Conservation (phyloP, 1,140 invertebrate species). For the Trinorchestia longiramus region DNA sequence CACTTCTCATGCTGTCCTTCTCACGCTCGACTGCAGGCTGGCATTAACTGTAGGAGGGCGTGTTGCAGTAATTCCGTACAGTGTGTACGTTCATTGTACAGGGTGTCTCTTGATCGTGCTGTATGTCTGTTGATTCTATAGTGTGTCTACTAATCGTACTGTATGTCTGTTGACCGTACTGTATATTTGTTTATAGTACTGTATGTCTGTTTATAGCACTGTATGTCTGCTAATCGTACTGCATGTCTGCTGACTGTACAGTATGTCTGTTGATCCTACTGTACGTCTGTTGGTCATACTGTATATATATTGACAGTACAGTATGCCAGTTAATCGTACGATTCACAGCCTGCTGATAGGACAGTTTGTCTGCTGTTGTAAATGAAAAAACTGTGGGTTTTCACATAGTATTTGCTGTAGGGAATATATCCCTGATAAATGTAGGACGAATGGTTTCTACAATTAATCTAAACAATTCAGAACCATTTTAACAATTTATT, state of each 20-base stretch:
- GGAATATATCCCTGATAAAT: too few relatives aligned
- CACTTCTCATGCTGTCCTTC: neutral
- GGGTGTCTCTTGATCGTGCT: neutral
- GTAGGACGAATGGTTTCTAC: too few relatives aligned
- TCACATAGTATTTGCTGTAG: too few relatives aligned
- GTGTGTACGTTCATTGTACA: neutral
- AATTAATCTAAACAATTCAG: too few relatives aligned
- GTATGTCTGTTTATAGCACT: neutral
- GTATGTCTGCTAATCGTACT: neutral
- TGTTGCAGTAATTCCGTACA: neutral
- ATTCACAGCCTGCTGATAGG: too few relatives aligned
- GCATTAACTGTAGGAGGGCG: too few relatives aligned
- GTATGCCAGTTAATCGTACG: too few relatives aligned
- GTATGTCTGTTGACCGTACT: neutral
- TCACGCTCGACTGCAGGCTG: neutral
- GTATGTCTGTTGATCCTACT: neutral
- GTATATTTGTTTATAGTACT: neutral
- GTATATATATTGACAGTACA: neutral
- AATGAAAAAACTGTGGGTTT: too few relatives aligned
- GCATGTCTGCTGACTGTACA: neutral
- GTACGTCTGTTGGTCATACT: neutral
- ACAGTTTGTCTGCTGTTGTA: too few relatives aligned
- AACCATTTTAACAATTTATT: too few relatives aligned
- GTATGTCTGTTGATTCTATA: neutral
- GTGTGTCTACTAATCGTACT: neutral